Percentiles rank a stretch among this genome's conserved stretches.
Evolutionary conservation across 2,113 vertebrate genomes (phyloP).

Genomic region (Rafetus swinhoei): DNA sequence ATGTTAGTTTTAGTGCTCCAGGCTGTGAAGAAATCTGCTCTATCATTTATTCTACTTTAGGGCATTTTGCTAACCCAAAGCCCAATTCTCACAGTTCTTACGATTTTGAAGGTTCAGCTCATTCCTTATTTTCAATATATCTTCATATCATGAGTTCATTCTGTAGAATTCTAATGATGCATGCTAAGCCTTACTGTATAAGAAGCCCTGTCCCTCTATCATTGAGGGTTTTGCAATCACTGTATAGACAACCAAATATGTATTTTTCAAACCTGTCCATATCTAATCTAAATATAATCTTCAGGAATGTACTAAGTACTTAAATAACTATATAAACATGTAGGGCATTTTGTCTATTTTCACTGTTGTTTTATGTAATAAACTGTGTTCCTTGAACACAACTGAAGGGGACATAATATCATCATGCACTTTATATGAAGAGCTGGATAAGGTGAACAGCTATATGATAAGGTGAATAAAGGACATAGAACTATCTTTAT

Average conservation of each 20-base stretch:
- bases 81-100: neutral
- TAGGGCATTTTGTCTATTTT: neutral
- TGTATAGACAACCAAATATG: neutral
- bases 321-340: neutral
- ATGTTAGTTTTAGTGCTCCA: neutral
- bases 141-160: neutral
- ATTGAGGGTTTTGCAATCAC: neutral
- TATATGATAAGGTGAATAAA: neutral
- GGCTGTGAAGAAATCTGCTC: neutral
- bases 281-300: neutral
- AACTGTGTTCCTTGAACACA: neutral
- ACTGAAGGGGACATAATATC: neutral
- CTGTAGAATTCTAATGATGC: neutral
- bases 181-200: neutral
- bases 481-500: neutral
- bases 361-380: constrained; percentile 14
- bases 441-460: neutral
- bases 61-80: neutral
- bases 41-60: neutral
- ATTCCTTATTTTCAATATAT: neutral
- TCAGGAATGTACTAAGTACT: neutral
- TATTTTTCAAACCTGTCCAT: neutral
- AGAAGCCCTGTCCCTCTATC: neutral
- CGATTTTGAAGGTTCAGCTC: neutral
- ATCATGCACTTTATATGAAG: neutral